Percentiles rank a stretch among this genome's conserved stretches.
Conservation (phyloP, 2,113 vertebrate species). For the Ailurus styani region DNA sequence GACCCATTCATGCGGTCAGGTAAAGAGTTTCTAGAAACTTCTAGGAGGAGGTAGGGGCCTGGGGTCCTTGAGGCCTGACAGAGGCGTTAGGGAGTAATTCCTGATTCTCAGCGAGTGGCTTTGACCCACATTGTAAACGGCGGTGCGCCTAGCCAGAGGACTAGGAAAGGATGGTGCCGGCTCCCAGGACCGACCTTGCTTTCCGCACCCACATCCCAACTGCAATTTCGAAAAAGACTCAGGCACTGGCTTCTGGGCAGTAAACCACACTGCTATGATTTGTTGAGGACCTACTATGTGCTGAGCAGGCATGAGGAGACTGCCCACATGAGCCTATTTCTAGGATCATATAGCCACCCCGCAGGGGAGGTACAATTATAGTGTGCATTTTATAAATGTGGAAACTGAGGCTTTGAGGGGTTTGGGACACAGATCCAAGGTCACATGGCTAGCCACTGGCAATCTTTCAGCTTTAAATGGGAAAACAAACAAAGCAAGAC, state of each 20-base stretch:
- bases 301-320: neutral
- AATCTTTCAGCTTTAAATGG: neutral
- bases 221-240: too few species aligned
- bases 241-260: neutral
- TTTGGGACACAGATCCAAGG: neutral
- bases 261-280: neutral
- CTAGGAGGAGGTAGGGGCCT: neutral
- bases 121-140: neutral
- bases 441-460: neutral
- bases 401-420: neutral
- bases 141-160: neutral
- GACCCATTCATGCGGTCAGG: neutral
- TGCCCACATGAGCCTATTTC: neutral
- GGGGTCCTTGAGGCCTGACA: neutral
- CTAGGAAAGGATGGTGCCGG: accelerated
- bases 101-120: neutral
- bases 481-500: neutral
- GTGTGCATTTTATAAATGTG: neutral
- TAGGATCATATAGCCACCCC: neutral
- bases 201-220: neutral
- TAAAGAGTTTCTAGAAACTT: neutral
- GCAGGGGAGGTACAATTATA: neutral
- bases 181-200: neutral
- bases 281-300: neutral
- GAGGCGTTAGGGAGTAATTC: neutral